Evolutionary conservation across 2,797 vertebrate genomes (phyloP).

Genomic region (Etheostoma nigrum): DNA sequence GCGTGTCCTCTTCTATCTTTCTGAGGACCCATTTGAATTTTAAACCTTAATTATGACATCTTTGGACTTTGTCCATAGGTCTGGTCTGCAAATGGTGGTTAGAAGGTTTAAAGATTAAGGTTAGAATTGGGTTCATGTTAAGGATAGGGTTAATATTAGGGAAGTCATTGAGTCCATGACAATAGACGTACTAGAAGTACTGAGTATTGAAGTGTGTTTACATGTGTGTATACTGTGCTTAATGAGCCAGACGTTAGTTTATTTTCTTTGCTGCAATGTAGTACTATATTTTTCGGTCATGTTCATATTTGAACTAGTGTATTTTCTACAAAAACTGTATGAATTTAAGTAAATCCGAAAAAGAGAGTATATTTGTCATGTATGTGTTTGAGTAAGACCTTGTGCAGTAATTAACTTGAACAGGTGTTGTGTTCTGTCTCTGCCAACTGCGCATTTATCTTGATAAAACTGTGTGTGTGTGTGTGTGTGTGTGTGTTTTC

Average conservation of each 20-base stretch:
- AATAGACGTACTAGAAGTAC: too few species aligned
- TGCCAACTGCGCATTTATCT: conserved; percentile 9
- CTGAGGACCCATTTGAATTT: background rate
- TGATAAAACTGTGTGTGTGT: conserved; percentile 40
- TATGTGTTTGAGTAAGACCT: conserved; percentile 2
- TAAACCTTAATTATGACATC: background rate
- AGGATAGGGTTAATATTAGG: background rate
- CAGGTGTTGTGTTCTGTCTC: conserved; percentile 5
- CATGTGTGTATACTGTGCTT: background rate
- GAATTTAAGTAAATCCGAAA: background rate
- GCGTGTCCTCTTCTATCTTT: background rate
- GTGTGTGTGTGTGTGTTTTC: conserved; percentile 56
- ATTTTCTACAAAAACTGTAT: conserved; percentile 6
- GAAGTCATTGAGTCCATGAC: background rate
- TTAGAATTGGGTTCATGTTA: background rate
- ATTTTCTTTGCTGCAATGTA: background rate
- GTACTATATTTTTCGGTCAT: too few species aligned
- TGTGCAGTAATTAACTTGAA: conserved; percentile 16
- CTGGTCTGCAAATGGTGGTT: background rate
- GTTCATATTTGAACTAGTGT: background rate
- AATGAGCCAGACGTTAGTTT: background rate
- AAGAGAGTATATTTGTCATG: background rate
- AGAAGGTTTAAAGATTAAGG: background rate
- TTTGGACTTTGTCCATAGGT: background rate
- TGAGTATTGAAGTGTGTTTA: too few species aligned